Base-by-base conservation (phyloP, 2,888 invertebrate species). In the Acleris holmiana region DNA sequence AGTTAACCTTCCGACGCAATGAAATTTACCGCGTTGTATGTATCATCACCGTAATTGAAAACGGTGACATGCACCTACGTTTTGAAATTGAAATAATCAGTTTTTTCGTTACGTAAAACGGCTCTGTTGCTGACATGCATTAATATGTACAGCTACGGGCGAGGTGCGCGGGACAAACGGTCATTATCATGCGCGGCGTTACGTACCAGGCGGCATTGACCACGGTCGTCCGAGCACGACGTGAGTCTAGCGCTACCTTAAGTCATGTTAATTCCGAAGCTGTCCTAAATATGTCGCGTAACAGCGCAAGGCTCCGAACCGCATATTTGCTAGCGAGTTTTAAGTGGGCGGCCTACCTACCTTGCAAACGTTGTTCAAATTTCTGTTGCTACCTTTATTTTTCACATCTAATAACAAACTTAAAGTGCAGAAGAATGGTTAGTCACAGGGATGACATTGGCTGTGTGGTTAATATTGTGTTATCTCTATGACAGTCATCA, bases 361-460 rank as follows among this genome's bases (percentile, higher is more conserved):
- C 68, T 70, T 29, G 29, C 29, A 29, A 29, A 61, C 60, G 17
- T 46, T 51, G 35, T 53, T 51, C 19, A 8, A 23, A 55, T 40
- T 18, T 50, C 4, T 48, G 17, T 53, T 57, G 29, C 40, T 49
- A 54, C 40, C n/a, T n/a, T 13, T 13, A 47, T 21, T 59, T 8
- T 55, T 46, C 61, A 55, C 57, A 66, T 68, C 64, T 35, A 47
- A 53, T 35, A 47, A 53, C 25, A 19, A 47, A 49, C 7, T 35
- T 53, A 19, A 72, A 75, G 89, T 88, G 91, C 91, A 84, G 81
- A 87, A 88, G 85, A 84, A 74, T 79, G 79, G 91, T 90, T 91
- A 91, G 93, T 93, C 89, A 90, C 91, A 88, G 80, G 88, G 87
- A 86, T 83, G 79, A 81, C 80, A 77, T 79, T 82, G 85, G 84